phyloP scores from a whole-genome alignment of 2,888 invertebrate genomes.

The Tryphoninae sp. region DNA sequence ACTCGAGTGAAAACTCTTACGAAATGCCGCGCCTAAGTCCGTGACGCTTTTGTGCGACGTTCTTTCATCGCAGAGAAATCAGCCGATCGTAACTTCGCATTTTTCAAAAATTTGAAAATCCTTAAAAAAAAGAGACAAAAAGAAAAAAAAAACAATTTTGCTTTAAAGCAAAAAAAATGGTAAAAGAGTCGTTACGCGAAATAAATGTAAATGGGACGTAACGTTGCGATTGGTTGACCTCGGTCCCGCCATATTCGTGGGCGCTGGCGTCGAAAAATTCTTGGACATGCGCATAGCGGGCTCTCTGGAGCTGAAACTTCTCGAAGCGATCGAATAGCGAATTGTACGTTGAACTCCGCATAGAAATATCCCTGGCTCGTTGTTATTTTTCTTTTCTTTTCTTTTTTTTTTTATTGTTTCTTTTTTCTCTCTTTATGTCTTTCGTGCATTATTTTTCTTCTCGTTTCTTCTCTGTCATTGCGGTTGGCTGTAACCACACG shows the following conservation, averaged over 20 bases:
- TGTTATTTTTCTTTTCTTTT: not conserved
- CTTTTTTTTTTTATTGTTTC: not conserved
- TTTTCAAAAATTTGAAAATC: not conserved
- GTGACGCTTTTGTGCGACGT: slow-evolving; percentile 47
- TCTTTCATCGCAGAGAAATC: slow-evolving; percentile 48
- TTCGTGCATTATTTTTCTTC: not conserved
- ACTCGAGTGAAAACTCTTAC: slow-evolving; percentile 57
- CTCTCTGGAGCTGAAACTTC: slow-evolving; percentile 36
- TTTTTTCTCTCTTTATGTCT: not conserved
- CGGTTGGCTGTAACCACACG: slow-evolving; percentile 31
- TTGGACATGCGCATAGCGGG: slow-evolving; percentile 1
- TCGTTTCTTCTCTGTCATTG: slow-evolving; percentile 8
- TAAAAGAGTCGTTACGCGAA: too few species aligned
- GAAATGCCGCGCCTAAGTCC: slow-evolving; percentile 57
- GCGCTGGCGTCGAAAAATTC: slow-evolving; percentile 19
- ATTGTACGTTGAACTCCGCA: slow-evolving; percentile 44
- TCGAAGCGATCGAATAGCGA: slow-evolving; percentile 21
- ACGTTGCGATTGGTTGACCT: too few species aligned
- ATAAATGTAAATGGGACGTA: too few species aligned
- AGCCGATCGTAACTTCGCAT: slow-evolving; percentile 40
- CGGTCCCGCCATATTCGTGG: too few species aligned
- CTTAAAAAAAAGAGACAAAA: not conserved
- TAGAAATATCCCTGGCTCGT: slow-evolving; percentile 24
- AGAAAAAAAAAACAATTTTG: too few species aligned
- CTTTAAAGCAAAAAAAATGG: too few species aligned